Conservation (phyloP, 2,888 invertebrate species). For the Torymus auratus region DNA sequence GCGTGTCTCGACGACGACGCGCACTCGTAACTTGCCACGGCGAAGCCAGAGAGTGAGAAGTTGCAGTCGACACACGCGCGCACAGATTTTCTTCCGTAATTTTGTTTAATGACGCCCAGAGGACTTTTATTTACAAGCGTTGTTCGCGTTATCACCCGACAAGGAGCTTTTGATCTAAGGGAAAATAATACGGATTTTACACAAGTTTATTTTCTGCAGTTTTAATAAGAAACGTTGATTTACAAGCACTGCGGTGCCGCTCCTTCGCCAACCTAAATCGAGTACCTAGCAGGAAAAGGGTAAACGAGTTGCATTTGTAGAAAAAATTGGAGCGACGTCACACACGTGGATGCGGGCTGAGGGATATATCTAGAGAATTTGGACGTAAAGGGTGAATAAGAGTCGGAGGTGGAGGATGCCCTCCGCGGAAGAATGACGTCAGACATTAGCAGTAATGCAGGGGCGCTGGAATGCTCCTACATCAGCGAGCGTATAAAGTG, state of each 20-base stretch:
- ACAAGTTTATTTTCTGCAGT: no score
- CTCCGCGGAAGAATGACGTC: conserved; percentile 66
- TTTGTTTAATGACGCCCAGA: conserved; percentile 45
- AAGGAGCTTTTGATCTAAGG: background rate
- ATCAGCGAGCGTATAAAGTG: conserved; percentile 67
- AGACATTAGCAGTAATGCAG: conserved; percentile 70
- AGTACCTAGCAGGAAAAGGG: conserved; percentile 2
- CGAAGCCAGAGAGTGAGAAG: conserved; percentile 31
- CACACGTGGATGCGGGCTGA: background rate
- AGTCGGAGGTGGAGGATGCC: conserved; percentile 51
- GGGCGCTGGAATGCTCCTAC: conserved; percentile 65
- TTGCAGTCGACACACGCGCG: conserved; percentile 21
- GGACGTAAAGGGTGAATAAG: conserved; percentile 53
- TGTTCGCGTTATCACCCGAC: background rate
- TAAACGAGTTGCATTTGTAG: conserved; percentile 34
- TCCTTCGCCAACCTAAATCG: no score
- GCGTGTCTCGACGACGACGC: conserved; percentile 16
- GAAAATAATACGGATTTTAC: no score
- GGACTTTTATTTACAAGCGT: conserved; percentile 10
- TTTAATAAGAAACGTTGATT: no score
- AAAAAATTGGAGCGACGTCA: conserved; percentile 21
- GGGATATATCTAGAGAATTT: conserved; percentile 34
- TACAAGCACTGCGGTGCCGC: no score
- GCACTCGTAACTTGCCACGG: conserved; percentile 42
- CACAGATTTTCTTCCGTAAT: conserved; percentile 44